Percentiles rank a stretch among this genome's conserved stretches.
Evolutionary conservation across 2,797 vertebrate species (phyloP).

Genomic region (Centroberyx gerrardi): DNA sequence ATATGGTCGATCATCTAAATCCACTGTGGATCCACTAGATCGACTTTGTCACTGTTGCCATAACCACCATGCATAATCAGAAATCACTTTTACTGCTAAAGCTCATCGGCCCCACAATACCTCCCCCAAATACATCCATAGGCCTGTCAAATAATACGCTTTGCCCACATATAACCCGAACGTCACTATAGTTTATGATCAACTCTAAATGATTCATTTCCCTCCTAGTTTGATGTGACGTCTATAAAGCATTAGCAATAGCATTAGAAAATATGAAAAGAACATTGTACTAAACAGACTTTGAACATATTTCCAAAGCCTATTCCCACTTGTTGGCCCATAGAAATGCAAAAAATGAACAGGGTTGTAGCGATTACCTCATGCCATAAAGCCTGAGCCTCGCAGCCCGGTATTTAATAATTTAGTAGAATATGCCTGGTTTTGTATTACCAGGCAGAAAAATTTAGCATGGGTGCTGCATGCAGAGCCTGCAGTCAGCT

Average conservation of each 20-base stretch:
- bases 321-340: constrained; percentile 67
- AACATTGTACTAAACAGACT: constrained; percentile 5
- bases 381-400: constrained; percentile 39
- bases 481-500: constrained; percentile 44
- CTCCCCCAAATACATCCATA: constrained; percentile 58
- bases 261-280: not conserved
- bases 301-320: constrained; percentile 29
- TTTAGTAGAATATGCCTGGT: constrained; percentile 66
- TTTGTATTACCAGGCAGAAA: constrained; percentile 75
- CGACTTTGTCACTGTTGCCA: constrained; percentile 70
- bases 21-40: constrained; percentile 48
- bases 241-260: constrained; percentile 17
- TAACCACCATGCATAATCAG: constrained; percentile 61
- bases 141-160: constrained; percentile 50
- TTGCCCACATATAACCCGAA: not conserved
- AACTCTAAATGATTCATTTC: constrained; percentile 2
- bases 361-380: constrained; percentile 44
- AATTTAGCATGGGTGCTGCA: constrained; percentile 60
- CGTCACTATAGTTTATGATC: constrained; percentile 31
- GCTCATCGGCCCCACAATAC: constrained; percentile 15
- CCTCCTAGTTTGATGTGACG: not conserved
- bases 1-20: constrained; percentile 52
- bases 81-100: constrained; percentile 69
- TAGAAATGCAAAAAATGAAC: constrained; percentile 23
- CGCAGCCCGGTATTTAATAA: constrained; percentile 67